A percentile compares a stretch with the other conserved stretches of the same genome.
Conservation (phyloP, 2,797 vertebrate species). For the Pangasius larnaudii region DNA sequence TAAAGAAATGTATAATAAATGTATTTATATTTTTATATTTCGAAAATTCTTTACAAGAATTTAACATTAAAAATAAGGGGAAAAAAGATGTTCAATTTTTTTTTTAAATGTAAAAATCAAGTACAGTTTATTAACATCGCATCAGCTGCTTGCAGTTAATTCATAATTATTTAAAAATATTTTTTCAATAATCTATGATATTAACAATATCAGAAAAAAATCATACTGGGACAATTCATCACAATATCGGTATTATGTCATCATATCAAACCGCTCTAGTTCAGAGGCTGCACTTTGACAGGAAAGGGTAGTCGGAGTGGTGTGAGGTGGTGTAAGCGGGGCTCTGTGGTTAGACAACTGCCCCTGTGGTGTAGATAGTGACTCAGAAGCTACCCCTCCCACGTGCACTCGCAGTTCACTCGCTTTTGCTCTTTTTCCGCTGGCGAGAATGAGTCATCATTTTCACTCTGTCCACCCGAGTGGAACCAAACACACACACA, state of each 20-base stretch:
- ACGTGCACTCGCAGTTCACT: background rate
- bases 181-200: background rate
- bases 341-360: background rate
- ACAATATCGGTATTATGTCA: background rate
- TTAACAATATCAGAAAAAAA: background rate
- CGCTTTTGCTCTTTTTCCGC: constrained; percentile 14
- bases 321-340: background rate
- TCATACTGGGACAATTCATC: background rate
- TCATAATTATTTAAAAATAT: background rate
- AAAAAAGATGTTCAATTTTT: too few species aligned
- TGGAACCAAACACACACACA: constrained; percentile 1
- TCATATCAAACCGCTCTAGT: too few species aligned
- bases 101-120: background rate
- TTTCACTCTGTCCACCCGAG: constrained; percentile 19
- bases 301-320: background rate
- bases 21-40: background rate
- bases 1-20: background rate
- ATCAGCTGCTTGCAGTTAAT: background rate
- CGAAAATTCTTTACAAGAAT: too few species aligned
- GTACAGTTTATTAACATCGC: background rate
- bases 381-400: background rate
- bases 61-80: too few species aligned
- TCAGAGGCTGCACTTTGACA: background rate
- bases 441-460: constrained; percentile 19
- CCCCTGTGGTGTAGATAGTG: background rate